These are phyloP conservation scores for Podarcis siculus DNA, from an alignment of 2,797 vertebrate species.

Conservation along the genomic window DNA sequence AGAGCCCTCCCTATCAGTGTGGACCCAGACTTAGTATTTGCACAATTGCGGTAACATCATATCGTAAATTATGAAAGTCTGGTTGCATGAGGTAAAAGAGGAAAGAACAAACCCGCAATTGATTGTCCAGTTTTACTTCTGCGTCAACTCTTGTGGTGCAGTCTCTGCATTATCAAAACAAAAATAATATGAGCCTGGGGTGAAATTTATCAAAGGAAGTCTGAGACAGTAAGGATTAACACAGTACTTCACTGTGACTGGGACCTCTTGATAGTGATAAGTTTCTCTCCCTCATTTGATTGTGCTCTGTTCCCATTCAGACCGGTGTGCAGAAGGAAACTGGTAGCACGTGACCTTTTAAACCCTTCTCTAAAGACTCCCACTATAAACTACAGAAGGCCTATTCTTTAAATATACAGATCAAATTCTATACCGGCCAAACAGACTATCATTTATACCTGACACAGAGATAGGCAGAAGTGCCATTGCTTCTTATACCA, in stretches of 20 bases:
- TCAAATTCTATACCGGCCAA: conserved; percentile 18
- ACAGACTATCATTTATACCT: conserved; percentile 27
- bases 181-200: conserved; percentile 72
- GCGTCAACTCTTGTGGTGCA: conserved; percentile 55
- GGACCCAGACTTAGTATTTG: conserved; percentile 55
- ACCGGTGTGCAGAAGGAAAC: conserved; percentile 43
- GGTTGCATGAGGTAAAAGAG: conserved; percentile 59
- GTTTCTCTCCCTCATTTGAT: conserved; percentile 40
- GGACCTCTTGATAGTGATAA: conserved; percentile 66
- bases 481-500: neutral
- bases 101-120: conserved; percentile 67
- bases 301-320: conserved; percentile 34
- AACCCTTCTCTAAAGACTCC: conserved; percentile 30
- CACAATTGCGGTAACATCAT: conserved; percentile 42
- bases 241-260: conserved; percentile 69
- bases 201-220: conserved; percentile 75
- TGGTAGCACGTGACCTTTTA: neutral
- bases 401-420: conserved; percentile 39
- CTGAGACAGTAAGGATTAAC: conserved; percentile 70
- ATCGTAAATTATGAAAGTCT: conserved; percentile 54
- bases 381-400: conserved; percentile 42
- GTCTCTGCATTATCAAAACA: conserved; percentile 76
- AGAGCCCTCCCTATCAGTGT: conserved; percentile 69
- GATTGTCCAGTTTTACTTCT: conserved; percentile 65
- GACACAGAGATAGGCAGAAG: conserved; percentile 1